phyloP scores from a whole-genome alignment of 2,797 vertebrate genomes.

The Natrix natrix region DNA sequence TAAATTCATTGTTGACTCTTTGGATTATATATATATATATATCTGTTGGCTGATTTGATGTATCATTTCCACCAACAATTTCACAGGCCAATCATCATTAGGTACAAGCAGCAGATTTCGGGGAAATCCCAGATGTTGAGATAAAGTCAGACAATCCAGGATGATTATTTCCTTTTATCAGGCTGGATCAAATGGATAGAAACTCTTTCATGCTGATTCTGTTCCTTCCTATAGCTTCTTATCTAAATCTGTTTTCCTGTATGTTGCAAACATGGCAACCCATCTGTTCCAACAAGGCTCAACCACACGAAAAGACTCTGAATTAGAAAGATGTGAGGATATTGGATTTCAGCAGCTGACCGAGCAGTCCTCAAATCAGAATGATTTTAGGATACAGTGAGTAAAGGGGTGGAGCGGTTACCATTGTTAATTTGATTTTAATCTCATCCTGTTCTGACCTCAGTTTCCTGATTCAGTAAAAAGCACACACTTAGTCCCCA shows the following conservation, averaged over 20 bases:
- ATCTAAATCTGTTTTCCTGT: background rate
- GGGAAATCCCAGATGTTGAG: background rate
- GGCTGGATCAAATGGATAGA: background rate
- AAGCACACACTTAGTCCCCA: no score
- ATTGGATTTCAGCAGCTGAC: background rate
- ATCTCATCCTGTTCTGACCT: no score
- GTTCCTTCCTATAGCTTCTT: background rate
- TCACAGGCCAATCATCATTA: background rate
- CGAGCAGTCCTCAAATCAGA: background rate
- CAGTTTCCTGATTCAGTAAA: no score
- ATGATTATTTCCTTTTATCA: background rate
- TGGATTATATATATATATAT: background rate
- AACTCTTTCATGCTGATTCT: background rate
- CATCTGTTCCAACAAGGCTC: background rate
- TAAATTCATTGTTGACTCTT: constrained; percentile 45
- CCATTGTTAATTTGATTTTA: background rate
- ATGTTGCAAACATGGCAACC: background rate
- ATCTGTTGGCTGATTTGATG: background rate
- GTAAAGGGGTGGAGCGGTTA: background rate
- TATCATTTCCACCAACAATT: background rate
- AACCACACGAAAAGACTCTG: background rate
- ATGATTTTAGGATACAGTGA: background rate
- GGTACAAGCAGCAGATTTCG: background rate
- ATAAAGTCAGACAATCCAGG: background rate
- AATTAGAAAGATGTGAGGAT: background rate